phyloP scores from a whole-genome alignment of 2,113 vertebrate genomes.

The Cromileptes altivelis region DNA sequence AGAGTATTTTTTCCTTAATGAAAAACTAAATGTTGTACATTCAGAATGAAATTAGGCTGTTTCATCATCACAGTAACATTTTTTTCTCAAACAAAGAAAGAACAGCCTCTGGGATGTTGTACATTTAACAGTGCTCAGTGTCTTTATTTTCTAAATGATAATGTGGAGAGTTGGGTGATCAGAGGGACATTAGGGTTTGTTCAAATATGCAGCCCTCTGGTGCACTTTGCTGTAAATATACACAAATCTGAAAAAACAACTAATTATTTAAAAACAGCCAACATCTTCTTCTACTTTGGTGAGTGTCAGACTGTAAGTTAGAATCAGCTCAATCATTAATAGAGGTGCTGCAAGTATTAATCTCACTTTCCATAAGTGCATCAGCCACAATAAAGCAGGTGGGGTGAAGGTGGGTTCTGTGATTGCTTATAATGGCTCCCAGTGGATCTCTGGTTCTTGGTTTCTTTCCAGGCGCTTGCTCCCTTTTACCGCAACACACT shows the following conservation, averaged over 20 bases:
- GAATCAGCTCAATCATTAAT: neutral
- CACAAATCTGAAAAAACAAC: neutral
- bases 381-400: neutral
- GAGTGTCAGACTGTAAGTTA: neutral
- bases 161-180: neutral
- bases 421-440: neutral
- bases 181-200: conserved; percentile 9
- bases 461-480: neutral
- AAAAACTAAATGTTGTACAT: neutral
- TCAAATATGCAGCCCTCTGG: conserved; percentile 9
- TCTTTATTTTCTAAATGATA: neutral
- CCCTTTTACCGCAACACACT: neutral
- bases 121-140: neutral
- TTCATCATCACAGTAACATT: neutral
- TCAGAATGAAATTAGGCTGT: neutral
- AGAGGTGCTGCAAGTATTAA: neutral
- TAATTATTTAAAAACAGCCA: neutral
- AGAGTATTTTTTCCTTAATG: neutral
- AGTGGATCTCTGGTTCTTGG: neutral
- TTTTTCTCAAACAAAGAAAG: neutral
- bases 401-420: neutral
- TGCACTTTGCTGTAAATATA: neutral
- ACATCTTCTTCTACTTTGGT: neutral
- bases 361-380: neutral
- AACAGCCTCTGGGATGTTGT: neutral